phyloP scores from a whole-genome alignment of 92 coral and sea anemone species.

The Montipora capitata region DNA sequence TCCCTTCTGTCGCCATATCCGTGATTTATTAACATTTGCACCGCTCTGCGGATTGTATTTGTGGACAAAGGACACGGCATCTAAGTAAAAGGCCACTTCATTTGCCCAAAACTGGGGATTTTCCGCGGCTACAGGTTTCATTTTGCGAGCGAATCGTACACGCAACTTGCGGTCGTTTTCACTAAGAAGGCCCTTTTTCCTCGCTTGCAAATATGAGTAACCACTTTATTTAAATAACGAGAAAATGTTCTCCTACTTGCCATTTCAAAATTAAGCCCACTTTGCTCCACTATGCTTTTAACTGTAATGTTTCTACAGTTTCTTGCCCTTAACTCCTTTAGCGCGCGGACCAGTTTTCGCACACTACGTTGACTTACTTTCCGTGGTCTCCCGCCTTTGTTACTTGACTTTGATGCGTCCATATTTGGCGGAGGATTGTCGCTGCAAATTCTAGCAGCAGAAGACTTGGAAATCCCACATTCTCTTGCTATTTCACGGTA shows the following conservation, averaged over 20 bases:
- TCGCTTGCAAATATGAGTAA: not conserved
- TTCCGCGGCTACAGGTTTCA: conserved; percentile 12
- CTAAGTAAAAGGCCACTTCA: conserved; percentile 36
- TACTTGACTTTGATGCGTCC: too few species aligned
- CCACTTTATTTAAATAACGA: not conserved
- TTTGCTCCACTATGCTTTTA: not conserved
- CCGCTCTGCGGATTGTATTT: conserved; percentile 33
- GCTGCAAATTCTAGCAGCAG: not conserved
- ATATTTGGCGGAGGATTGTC: not conserved
- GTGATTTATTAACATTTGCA: conserved; percentile 9
- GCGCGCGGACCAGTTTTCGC: too few species aligned
- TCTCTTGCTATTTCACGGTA: not conserved
- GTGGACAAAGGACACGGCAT: conserved; percentile 37
- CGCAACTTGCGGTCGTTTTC: conserved; percentile 6
- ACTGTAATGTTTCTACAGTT: not conserved
- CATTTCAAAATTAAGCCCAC: not conserved
- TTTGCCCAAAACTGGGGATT: conserved; percentile 17
- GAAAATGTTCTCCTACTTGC: not conserved
- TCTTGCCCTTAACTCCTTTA: too few species aligned
- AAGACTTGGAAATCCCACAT: not conserved
- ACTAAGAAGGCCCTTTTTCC: not conserved
- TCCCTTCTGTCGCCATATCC: conserved; percentile 30
- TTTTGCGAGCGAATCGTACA: not conserved
- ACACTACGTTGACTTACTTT: too few species aligned
- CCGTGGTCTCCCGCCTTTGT: too few species aligned